Conservation (phyloP, 2,888 invertebrate genomes). For the Scaptodrosophila latifasciaeformis region DNA sequence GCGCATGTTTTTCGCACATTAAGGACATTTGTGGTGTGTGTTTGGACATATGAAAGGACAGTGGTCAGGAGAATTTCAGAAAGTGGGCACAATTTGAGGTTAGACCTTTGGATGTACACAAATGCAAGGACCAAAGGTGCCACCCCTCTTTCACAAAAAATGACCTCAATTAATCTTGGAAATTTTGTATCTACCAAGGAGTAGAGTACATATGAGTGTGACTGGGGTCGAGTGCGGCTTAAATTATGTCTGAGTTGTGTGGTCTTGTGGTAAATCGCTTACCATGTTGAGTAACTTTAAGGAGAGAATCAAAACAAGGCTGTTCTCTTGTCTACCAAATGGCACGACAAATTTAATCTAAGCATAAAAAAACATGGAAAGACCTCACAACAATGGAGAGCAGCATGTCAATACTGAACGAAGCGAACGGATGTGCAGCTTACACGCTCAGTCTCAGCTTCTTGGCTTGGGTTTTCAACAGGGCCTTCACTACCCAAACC, state of each 20-base stretch:
- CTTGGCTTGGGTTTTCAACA: constrained; percentile 28
- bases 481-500: constrained; percentile 7
- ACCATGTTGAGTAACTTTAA: constrained; percentile 39
- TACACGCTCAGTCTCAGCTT: constrained; percentile 34
- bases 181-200: constrained; percentile 24
- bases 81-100: constrained; percentile 61
- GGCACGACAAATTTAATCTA: constrained; percentile 60
- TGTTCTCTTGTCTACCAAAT: constrained; percentile 23
- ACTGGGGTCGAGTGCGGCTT: constrained; percentile 30
- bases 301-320: background rate
- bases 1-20: constrained; percentile 56
- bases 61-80: constrained; percentile 49
- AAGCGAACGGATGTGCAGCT: constrained; percentile 40
- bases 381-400: constrained; percentile 18
- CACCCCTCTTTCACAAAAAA: constrained; percentile 63
- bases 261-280: constrained; percentile 14
- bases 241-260: constrained; percentile 46
- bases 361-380: constrained; percentile 22
- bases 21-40: constrained; percentile 69
- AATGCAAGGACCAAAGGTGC: constrained; percentile 47
- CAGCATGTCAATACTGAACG: constrained; percentile 21
- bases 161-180: constrained; percentile 75
- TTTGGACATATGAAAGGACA: constrained; percentile 43
- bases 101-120: constrained; percentile 41
- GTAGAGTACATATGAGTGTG: constrained; percentile 15